Base-by-base conservation (phyloP, 2,888 invertebrate species). In the Cinara cedri region DNA sequence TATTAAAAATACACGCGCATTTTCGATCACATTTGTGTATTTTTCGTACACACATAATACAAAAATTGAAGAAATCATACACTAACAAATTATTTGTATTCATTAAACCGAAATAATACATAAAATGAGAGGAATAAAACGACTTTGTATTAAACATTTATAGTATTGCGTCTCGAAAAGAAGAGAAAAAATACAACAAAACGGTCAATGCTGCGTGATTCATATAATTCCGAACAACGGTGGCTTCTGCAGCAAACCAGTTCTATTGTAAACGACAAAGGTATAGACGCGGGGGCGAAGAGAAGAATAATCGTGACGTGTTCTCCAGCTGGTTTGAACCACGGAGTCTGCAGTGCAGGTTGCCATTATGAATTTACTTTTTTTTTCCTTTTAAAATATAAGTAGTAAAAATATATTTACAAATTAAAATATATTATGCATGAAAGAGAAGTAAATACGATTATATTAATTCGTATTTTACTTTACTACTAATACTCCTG, bases 211-310 rank as follows among this genome's bases (percentile, higher is more conserved):
- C 57, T 68, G 76, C 11, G 49, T 42, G 34, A 26, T 57, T 66
- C 68, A n/a, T 75, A 6, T 34, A 4, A 34, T 34, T 34, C 66
- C 19, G 55, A 66, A 66, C 65, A 49, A 76, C 57, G 44, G 34
- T 57, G 34, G 70, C 68, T 70, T 78, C 76, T 60, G 68, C 68
- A 42, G 57, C 60, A 78, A 70, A 78, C 78, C 78, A 70, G 78
- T 78, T 76, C 55, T 68, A 68, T 68, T 70, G 66, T 68, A 54
- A 19, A 16, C 14, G n/a, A n/a, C 26, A 44, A 16, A 34, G 60
- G 51, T 49, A 51, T 9, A 24, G 3, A 51, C 3, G n/a, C 1
- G 49, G 60, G 10, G 57, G 1, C 26, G 57, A 49, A 49, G 46
- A 21, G 54, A 74, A 26, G 66, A 46, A 76, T 49, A 66, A 60